Evolutionary conservation across 1,140 invertebrate species (phyloP), one percentile per base, ranked within the genome.

Genomic region (Bicyclus anynana): DNA sequence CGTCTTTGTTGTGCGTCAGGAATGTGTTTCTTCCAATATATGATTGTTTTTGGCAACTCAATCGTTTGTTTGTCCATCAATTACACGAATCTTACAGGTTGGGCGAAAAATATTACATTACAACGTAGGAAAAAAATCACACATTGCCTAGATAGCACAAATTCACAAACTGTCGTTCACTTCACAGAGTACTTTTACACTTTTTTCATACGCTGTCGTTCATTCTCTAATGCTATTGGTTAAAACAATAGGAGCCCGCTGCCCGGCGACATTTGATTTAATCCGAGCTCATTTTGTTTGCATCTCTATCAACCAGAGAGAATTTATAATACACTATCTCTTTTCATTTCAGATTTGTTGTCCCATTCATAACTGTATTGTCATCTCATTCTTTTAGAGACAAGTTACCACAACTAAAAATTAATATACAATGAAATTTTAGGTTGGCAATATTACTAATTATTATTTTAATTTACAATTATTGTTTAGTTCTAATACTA

Each of bases 121-220:
- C 67, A 74, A 73, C 66, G 66, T 76, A 77, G 67, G 59, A 69
- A 74, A 79, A 61, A 77, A 79, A 72, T 65, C 69, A 81, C 81
- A 84, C 78, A 83, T 80, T 81, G 77, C 81, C 77, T 53, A 64
- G 74, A 78, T 79, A 67, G 56, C 57, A 64, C 66, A 80, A 74
- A 68, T 67, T 72, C 59, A 64, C 67, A 80, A 74, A 68, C 68
- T 73, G 66, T 71, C 67, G 60, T 66, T 63, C 55, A 57, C 56
- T 47, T 65, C 63, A n/a, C n/a, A n/a, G n/a, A n/a, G n/a, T n/a
- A n/a, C n/a, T n/a, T n/a, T n/a, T n/a, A n/a, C n/a, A n/a, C n/a
- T n/a, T n/a, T n/a, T n/a, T 67, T 72, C 59, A 64, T 65, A 80
- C 72, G 67, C 68, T 73, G 66, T 71, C 67, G 60, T 60, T 64